Conservation (phyloP, 2,888 invertebrate genomes). For the Phaonia tiefii region DNA sequence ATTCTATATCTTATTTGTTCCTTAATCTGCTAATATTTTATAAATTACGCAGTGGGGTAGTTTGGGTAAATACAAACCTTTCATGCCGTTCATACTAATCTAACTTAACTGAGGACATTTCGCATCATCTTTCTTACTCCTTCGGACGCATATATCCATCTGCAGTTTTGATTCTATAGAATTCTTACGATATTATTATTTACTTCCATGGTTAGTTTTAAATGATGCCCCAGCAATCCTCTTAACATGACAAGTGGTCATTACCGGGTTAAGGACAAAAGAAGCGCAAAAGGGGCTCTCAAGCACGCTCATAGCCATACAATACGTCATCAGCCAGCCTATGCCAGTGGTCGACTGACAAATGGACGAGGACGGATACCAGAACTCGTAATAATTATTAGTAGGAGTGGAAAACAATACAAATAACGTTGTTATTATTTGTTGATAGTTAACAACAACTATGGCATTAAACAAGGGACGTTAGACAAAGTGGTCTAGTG, state of each 20-base stretch:
- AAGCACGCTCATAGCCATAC: conserved; percentile 3
- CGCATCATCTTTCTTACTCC: conserved; percentile 50
- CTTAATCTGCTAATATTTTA: too few species aligned
- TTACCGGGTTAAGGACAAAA: conserved; percentile 48
- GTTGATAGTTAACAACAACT: conserved; percentile 24
- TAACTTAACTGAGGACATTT: conserved; percentile 17
- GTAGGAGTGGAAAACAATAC: conserved; percentile 39
- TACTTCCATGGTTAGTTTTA: conserved; percentile 47
- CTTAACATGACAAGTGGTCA: conserved; percentile 57
- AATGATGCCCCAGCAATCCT: conserved; percentile 53
- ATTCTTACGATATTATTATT: conserved; percentile 20
- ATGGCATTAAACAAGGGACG: conserved; percentile 31
- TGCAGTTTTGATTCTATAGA: background rate
- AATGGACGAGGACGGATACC: background rate
- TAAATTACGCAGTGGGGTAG: too few species aligned
- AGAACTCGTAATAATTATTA: conserved; percentile 4
- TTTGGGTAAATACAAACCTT: too few species aligned
- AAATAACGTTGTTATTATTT: conserved; percentile 33
- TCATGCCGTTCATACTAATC: conserved; percentile 13
- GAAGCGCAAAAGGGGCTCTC: conserved; percentile 7
- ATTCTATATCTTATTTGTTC: too few species aligned
- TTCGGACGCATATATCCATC: background rate
- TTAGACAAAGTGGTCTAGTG: background rate
- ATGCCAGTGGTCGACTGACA: background rate
- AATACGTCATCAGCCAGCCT: conserved; percentile 34